Evolutionary conservation across 2,797 vertebrate genomes (phyloP), one percentile per base, ranked within the genome.

Genomic region (Thamnophis elegans): DNA sequence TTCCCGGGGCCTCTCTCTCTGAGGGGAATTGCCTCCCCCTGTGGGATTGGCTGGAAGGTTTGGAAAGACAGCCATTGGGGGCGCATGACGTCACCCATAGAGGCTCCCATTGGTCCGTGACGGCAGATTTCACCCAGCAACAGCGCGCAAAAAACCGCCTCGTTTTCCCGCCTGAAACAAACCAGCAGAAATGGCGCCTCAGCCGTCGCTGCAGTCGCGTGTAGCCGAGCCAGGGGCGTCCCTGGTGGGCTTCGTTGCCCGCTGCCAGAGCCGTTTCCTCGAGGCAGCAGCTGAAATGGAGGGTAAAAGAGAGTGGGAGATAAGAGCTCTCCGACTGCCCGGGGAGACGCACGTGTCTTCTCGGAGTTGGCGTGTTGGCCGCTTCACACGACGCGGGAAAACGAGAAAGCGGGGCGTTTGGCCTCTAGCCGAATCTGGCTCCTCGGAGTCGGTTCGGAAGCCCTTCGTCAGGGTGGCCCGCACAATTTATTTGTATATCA

Each of bases 91-190:
- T 65, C 56, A 16, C 86, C 32, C 54, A 0, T 0, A 9, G 5
- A 36, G 8, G 13, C 3, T 10, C 14, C 13, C 3, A 12, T 25
- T 93, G 94, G 88, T n/a, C 1, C 1, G 62, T 8, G n/a, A 4
- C 13, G 1, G 54, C 51, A 11, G 25, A 7, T 36, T 85, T 82
- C 36, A 26, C 91, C 13, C 93, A 92, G 91, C 85, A 91, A 88
- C 95, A 91, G 87, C 91, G 0, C 13, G 47, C 62, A 51, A 51
- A 51, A 51, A 51, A 28, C 88, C 90, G 62, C 94, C 93, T 92
- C 90, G 90, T 92, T 90, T 68, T 3, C 0, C 85, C 65, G 65
- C 65, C 32, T 73, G 65, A 73, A 36, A 36, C 2, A 7, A 73
- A 0, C 7, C n/a, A 73, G 65, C n/a, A 9, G 65, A 73, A 73